Conservation (phyloP, 2,113 vertebrate species). For the Eptesicus fuscus region DNA sequence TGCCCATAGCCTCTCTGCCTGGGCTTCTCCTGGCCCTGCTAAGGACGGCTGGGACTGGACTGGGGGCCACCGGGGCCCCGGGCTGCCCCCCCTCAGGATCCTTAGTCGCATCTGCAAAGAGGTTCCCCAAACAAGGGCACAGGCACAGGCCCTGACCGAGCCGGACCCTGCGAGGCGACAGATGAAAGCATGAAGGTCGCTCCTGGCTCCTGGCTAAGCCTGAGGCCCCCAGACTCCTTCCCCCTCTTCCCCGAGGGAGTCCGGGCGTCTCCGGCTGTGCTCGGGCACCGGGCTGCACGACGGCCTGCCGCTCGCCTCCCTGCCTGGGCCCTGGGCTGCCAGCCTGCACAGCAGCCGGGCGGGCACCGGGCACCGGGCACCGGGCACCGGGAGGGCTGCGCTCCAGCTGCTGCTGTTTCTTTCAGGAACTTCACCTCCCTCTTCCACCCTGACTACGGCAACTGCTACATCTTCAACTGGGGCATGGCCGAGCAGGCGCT, state of each 20-base stretch:
- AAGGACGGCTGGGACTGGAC: not conserved
- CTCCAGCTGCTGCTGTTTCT: constrained; percentile 3
- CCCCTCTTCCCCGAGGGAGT: not conserved
- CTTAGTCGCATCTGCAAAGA: not conserved
- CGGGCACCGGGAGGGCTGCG: too few relatives aligned
- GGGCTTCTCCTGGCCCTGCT: not conserved
- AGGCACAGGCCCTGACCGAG: too few relatives aligned
- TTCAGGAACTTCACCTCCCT: constrained; percentile 86
- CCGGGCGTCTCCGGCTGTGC: not conserved
- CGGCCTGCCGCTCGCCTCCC: not conserved
- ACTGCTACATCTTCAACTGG: constrained; percentile 90
- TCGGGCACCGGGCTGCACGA: too few relatives aligned
- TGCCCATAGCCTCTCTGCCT: not conserved
- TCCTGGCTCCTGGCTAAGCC: not conserved
- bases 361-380: too few relatives aligned
- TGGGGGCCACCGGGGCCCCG: not conserved
- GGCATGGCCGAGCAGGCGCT: constrained; percentile 79
- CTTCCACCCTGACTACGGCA: constrained; percentile 85
- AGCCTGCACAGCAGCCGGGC: too few relatives aligned
- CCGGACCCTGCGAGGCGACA: too few relatives aligned
- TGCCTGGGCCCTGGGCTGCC: not conserved
- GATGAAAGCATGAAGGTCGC: too few relatives aligned
- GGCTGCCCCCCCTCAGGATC: not conserved
- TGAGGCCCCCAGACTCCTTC: not conserved
- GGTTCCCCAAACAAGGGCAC: not conserved